These are phyloP conservation scores for Osmerus mordax DNA, from an alignment of 2,113 vertebrate genomes.

Conservation along the genomic window DNA sequence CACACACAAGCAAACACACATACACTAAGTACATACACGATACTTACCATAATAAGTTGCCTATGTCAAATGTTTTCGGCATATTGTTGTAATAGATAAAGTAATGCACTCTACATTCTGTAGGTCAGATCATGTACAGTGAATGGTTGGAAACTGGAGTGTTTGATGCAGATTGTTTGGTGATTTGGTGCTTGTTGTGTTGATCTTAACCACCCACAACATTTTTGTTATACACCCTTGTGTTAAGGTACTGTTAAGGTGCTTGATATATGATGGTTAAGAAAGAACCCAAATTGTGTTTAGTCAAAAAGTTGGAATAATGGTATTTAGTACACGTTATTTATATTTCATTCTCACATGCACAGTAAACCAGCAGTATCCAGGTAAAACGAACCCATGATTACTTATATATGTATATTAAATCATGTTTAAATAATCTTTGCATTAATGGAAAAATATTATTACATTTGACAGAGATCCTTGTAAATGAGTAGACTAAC, in stretches of 20 bases:
- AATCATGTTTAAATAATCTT: constrained; percentile 25
- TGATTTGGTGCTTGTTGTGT: constrained; percentile 32
- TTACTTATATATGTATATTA: constrained; percentile 46
- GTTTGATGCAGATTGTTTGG: constrained; percentile 10
- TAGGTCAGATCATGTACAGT: background rate
- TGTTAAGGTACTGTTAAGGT: too few relatives aligned
- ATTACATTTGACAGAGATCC: constrained; percentile 14
- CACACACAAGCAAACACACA: background rate
- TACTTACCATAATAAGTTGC: background rate
- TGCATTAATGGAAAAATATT: background rate
- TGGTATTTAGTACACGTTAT: constrained; percentile 17
- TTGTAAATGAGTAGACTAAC: constrained; percentile 25
- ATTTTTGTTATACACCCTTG: background rate
- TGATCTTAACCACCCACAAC: constrained; percentile 8
- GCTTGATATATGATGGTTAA: background rate
- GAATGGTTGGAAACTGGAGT: constrained; percentile 15
- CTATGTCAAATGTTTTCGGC: background rate
- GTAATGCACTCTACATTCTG: too few relatives aligned
- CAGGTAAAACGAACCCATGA: constrained; percentile 64
- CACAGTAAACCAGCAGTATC: constrained; percentile 55
- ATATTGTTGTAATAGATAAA: background rate
- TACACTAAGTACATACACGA: background rate
- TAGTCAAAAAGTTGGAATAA: background rate
- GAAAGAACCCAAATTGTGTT: background rate
- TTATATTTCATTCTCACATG: constrained; percentile 59